Percentiles rank a stretch among this genome's conserved stretches.
phyloP scores from a whole-genome alignment of 2,113 vertebrate genomes.

The Ivindomyrus marchei region DNA sequence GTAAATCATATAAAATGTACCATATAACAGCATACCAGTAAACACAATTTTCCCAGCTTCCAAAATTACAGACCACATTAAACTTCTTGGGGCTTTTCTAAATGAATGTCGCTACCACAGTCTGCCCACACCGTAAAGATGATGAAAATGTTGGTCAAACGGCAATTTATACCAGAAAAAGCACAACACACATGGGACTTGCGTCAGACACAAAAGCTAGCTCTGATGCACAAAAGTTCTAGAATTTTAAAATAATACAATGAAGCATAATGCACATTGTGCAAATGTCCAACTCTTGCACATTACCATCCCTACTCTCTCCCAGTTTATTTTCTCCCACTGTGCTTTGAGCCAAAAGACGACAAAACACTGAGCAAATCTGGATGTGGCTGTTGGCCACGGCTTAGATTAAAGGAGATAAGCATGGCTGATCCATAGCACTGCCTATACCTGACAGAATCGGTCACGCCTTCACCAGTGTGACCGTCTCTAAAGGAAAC shows the following conservation, averaged over 20 bases:
- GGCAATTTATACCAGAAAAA: neutral
- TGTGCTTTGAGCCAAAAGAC: neutral
- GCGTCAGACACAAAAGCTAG: neutral
- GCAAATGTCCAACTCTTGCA: neutral
- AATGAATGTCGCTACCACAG: neutral
- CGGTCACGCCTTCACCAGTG: slow-evolving; percentile 31
- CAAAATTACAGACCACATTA: slow-evolving; percentile 22
- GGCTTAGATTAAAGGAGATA: neutral
- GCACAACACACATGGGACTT: neutral
- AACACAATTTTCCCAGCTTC: neutral
- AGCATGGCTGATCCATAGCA: slow-evolving; percentile 24
- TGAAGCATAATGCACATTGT: neutral
- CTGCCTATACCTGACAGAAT: slow-evolving; percentile 38
- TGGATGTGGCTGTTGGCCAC: slow-evolving; percentile 2
- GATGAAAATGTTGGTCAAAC: slow-evolving; percentile 14
- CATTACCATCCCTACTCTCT: neutral
- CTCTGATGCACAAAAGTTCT: neutral
- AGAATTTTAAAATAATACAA: neutral
- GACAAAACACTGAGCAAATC: slow-evolving; percentile 11
- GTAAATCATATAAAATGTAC: neutral
- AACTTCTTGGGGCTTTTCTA: neutral
- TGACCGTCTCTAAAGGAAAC: slow-evolving; percentile 23
- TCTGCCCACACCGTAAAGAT: slow-evolving; percentile 10
- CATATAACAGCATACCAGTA: neutral
- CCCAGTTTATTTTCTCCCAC: neutral